These are phyloP conservation scores for Vanessa cardui DNA, from an alignment of 2,888 invertebrate genomes.

Conservation along the genomic window DNA sequence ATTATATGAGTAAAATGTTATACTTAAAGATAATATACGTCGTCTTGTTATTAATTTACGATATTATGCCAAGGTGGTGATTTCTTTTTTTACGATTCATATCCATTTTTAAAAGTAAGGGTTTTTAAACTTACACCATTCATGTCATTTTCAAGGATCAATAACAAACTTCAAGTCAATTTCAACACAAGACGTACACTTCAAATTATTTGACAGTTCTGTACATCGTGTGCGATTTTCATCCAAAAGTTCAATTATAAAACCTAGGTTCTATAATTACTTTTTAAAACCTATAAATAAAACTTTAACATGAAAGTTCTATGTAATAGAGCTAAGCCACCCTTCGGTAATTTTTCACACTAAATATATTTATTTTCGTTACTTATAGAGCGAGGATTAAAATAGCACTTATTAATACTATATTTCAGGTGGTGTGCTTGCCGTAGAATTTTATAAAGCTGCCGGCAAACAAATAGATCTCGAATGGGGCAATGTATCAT, in stretches of 20 bases:
- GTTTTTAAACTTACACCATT: too few species aligned
- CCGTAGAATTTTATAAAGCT: conserved; percentile 83
- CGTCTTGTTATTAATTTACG: too few species aligned
- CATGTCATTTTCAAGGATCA: not conserved
- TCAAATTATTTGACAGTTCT: conserved; percentile 35
- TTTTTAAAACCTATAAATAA: conserved; percentile 22
- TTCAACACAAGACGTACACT: too few species aligned
- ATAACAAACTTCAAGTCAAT: not conserved
- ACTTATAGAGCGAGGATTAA: conserved; percentile 45
- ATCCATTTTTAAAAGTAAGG: too few species aligned
- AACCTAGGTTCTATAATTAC: conserved; percentile 28
- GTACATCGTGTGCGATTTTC: conserved; percentile 47
- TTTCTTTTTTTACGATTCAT: too few species aligned
- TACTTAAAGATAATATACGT: too few species aligned
- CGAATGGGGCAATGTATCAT: conserved; percentile 84
- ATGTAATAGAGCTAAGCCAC: conserved; percentile 76
- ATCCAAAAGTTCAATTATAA: conserved; percentile 40
- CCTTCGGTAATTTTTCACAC: conserved; percentile 67
- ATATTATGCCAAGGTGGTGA: too few species aligned
- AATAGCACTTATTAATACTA: conserved; percentile 35
- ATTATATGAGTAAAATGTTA: too few species aligned
- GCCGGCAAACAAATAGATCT: conserved; percentile 78
- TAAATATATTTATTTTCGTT: conserved; percentile 32
- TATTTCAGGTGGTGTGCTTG: conserved; percentile 85
- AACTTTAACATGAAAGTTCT: conserved; percentile 65